phyloP scores from a whole-genome alignment of 2,888 invertebrate genomes.

The Exephanes ischioxanthus region DNA sequence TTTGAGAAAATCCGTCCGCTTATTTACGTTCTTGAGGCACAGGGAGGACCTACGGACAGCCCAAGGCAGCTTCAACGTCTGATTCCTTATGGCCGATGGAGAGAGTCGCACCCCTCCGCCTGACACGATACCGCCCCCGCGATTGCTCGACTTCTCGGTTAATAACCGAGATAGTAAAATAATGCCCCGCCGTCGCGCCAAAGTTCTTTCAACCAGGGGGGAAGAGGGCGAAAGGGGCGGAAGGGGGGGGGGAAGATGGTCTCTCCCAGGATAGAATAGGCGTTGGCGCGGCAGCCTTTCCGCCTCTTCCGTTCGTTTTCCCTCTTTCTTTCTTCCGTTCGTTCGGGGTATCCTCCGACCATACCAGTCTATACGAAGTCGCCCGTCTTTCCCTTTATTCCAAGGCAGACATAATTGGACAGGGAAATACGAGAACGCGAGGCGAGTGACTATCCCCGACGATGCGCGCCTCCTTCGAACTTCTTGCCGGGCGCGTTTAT shows the following conservation, averaged over 20 bases:
- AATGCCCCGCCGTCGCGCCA: constrained; percentile 68
- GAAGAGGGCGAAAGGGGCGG: constrained; percentile 9
- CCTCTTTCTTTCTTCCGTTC: constrained; percentile 72
- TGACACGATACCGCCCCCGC: constrained; percentile 61
- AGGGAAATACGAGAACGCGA: constrained; percentile 75
- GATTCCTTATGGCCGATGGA: neutral
- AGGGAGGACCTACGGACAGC: constrained; percentile 2
- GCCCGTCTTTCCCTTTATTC: constrained; percentile 69
- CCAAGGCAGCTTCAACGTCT: neutral
- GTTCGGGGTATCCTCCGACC: constrained; percentile 60
- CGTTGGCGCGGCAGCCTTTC: constrained; percentile 40
- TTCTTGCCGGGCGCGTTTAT: constrained; percentile 29
- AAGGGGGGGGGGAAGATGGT: constrained; percentile 59
- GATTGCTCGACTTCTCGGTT: constrained; percentile 74
- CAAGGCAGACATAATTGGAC: constrained; percentile 74
- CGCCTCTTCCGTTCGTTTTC: constrained; percentile 67
- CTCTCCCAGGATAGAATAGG: constrained; percentile 51
- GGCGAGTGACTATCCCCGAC: constrained; percentile 51
- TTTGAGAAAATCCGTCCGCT: constrained; percentile 17
- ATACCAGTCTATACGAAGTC: constrained; percentile 55
- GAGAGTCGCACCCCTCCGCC: constrained; percentile 2
- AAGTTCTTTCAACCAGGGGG: constrained; percentile 57
- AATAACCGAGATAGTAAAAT: constrained; percentile 74
- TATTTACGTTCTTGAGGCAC: constrained; percentile 33
- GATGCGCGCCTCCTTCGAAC: constrained; percentile 44